Evolutionary conservation across 2,888 invertebrate genomes (phyloP).

Genomic region (Blastobasis lacticolella): DNA sequence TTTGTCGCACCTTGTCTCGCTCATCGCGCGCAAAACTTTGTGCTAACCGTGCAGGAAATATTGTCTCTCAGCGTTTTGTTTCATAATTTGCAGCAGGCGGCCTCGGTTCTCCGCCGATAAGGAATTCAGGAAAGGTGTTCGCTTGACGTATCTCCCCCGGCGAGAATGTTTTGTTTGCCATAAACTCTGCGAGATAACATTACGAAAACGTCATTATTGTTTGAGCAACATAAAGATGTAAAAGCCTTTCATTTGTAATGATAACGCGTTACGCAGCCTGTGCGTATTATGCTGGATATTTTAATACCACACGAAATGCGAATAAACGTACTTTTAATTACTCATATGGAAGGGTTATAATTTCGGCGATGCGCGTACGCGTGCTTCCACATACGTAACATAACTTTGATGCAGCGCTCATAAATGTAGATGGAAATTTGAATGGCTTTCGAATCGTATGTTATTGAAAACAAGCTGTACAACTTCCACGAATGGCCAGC

Average conservation of each 20-base stretch:
- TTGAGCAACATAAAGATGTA: slow-evolving; percentile 21
- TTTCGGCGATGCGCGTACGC: background rate
- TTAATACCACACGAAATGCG: background rate
- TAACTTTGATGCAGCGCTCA: too few species aligned
- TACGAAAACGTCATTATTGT: slow-evolving; percentile 32
- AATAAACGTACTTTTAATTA: background rate
- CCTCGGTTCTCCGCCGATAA: slow-evolving; percentile 33
- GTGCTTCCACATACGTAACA: background rate
- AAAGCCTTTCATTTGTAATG: background rate
- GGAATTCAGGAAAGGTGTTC: slow-evolving; percentile 36
- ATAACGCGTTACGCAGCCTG: background rate
- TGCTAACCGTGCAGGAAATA: slow-evolving; percentile 16
- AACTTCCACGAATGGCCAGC: too few species aligned
- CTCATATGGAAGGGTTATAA: background rate
- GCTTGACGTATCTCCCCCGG: slow-evolving; percentile 25
- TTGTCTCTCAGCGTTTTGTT: slow-evolving; percentile 34
- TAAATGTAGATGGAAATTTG: too few species aligned
- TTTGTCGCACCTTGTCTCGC: too few species aligned
- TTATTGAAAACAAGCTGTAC: too few species aligned
- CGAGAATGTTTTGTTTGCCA: slow-evolving; percentile 24
- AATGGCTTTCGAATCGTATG: too few species aligned
- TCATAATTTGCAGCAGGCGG: slow-evolving; percentile 33
- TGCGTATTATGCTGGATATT: background rate
- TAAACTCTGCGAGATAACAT: slow-evolving; percentile 29
- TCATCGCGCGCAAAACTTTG: too few species aligned